A percentile compares a stretch with the other conserved stretches of the same genome.
These are phyloP conservation scores for Macrobrachium nipponense DNA, from an alignment of 1,140 invertebrate genomes.

Conservation along the genomic window DNA sequence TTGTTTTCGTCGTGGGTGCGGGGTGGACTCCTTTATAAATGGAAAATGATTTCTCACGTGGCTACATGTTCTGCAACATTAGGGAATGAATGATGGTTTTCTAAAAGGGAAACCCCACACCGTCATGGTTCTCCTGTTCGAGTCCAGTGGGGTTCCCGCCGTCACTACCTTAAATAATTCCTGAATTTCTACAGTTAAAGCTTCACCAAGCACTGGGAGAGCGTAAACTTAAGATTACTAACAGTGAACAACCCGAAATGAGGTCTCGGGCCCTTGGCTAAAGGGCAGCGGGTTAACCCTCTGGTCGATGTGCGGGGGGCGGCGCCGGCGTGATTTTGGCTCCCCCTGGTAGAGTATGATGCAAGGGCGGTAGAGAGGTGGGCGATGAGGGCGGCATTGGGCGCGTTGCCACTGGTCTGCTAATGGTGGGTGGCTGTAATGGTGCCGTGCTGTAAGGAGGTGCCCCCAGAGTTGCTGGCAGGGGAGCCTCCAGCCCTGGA, in stretches of 20 bases:
- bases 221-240: conserved; percentile 17
- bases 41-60: too few relatives aligned
- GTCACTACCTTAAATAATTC: neutral
- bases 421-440: conserved; percentile 48
- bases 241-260: conserved; percentile 15
- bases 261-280: conserved; percentile 1
- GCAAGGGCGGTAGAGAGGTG: conserved; percentile 25
- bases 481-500: conserved; percentile 34
- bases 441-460: conserved; percentile 42
- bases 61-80: too few relatives aligned
- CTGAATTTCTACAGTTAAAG: conserved; percentile 44
- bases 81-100: too few relatives aligned
- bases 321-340: conserved; percentile 59
- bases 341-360: conserved; percentile 57
- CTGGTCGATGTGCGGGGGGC: conserved; percentile 49
- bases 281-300: conserved; percentile 47
- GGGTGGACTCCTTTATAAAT: too few relatives aligned
- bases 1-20: too few relatives aligned
- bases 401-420: conserved; percentile 56
- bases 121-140: too few relatives aligned
- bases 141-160: neutral
- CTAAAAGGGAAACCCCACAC: too few relatives aligned
- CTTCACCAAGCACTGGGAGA: conserved; percentile 43
- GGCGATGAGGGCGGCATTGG: conserved; percentile 50
- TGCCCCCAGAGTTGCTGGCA: conserved; percentile 44